A percentile compares a stretch with the other conserved stretches of the same genome.
phyloP scores from a whole-genome alignment of 2,797 vertebrate species.

The Lycodopsis pacificus region DNA sequence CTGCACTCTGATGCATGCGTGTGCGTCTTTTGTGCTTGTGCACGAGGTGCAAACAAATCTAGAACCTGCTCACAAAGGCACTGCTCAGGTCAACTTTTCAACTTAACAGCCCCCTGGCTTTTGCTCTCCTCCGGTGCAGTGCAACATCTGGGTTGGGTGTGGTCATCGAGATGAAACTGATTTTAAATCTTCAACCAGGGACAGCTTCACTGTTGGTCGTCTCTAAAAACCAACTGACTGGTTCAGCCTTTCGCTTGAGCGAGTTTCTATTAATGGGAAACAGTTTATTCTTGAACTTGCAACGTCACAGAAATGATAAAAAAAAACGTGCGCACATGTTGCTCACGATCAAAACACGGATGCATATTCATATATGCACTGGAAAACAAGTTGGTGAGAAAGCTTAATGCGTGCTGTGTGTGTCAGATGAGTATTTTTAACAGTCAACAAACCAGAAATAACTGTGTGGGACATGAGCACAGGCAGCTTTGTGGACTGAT shows the following conservation, averaged over 20 bases:
- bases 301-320: neutral
- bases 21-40: neutral
- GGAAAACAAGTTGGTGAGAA: neutral
- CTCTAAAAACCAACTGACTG: conserved; percentile 10
- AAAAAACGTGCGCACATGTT: neutral
- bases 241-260: neutral
- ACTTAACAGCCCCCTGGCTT: neutral
- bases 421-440: neutral
- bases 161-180: conserved; percentile 5
- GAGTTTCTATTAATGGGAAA: neutral
- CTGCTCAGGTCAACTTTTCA: neutral
- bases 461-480: conserved; percentile 46
- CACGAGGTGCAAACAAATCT: neutral
- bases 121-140: neutral
- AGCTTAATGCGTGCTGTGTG: neutral
- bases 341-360: neutral
- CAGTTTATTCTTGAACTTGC: neutral
- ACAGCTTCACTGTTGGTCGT: neutral
- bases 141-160: neutral
- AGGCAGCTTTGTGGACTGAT: conserved; percentile 66
- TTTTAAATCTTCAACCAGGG: neutral
- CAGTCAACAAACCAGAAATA: conserved; percentile 52
- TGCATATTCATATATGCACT: neutral
- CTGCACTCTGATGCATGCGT: neutral
- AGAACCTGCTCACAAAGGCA: neutral